A percentile compares a stretch with the other conserved stretches of the same genome.
Evolutionary conservation across 2,888 invertebrate species (phyloP).

Genomic region (Hypena proboscidalis): DNA sequence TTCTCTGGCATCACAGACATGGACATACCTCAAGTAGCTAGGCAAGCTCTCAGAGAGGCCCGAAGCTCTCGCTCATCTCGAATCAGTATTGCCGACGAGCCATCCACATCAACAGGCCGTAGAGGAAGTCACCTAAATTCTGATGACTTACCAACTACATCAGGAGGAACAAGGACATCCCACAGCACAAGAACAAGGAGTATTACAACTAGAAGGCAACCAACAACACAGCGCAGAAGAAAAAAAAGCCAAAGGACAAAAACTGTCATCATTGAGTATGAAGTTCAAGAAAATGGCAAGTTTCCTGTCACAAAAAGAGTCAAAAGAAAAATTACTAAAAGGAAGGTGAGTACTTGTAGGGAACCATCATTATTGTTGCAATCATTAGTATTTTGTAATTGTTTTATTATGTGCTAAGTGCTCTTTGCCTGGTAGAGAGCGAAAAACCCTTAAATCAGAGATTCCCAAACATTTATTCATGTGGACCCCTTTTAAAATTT

Average conservation of each 20-base stretch:
- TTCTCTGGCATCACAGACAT: constrained; percentile 64
- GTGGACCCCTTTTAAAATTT: too few relatives aligned
- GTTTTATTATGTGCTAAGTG: too few relatives aligned
- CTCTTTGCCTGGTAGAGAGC: too few relatives aligned
- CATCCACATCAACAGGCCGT: constrained; percentile 58
- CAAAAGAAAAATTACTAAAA: constrained; percentile 68
- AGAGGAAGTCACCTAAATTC: constrained; percentile 28
- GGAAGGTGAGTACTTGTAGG: constrained; percentile 54
- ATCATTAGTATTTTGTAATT: too few relatives aligned
- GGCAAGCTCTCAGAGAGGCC: constrained; percentile 22
- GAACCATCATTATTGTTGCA: too few relatives aligned
- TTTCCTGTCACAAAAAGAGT: constrained; percentile 84
- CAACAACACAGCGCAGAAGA: constrained; percentile 53
- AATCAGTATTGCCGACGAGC: constrained; percentile 42
- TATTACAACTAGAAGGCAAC: constrained; percentile 39
- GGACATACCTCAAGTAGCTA: constrained; percentile 26
- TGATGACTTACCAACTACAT: constrained; percentile 46
- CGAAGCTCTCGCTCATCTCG: constrained; percentile 33
- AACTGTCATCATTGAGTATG: constrained; percentile 88
- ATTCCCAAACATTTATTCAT: too few relatives aligned
- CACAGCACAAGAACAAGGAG: constrained; percentile 22
- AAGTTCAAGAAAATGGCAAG: constrained; percentile 87
- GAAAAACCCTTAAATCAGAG: too few relatives aligned
- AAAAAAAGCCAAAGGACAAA: constrained; percentile 73
- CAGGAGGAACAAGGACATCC: constrained; percentile 24